phyloP scores from a whole-genome alignment of 1,140 invertebrate genomes.

The Drosophila albomicans region DNA sequence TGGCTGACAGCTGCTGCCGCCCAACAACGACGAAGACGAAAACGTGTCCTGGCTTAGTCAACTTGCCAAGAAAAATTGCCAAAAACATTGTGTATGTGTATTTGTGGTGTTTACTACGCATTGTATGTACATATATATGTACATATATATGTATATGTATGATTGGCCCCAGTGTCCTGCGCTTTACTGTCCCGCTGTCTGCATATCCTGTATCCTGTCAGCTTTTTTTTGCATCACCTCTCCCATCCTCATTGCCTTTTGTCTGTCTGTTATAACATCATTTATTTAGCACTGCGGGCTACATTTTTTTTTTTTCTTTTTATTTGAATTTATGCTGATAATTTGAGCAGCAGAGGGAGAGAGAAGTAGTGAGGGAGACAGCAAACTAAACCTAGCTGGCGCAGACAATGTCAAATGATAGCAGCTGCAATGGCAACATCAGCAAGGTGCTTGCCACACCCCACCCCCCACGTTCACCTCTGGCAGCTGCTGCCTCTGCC shows the following conservation, averaged over 20 bases:
- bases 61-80: slow-evolving; percentile 77
- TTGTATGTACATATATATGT: slow-evolving; percentile 40
- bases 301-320: slow-evolving; percentile 43
- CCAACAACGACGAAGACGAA: slow-evolving; percentile 17
- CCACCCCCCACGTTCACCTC: not conserved
- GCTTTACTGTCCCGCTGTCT: slow-evolving; percentile 16
- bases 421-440: slow-evolving; percentile 39
- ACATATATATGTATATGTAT: slow-evolving; percentile 62
- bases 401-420: slow-evolving; percentile 24
- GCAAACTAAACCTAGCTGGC: slow-evolving; percentile 13
- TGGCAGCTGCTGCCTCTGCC: not conserved
- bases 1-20: slow-evolving; percentile 69
- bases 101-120: not conserved
- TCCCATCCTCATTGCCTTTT: slow-evolving; percentile 23
- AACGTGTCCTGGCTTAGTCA: slow-evolving; percentile 81
- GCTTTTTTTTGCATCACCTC: slow-evolving; percentile 26
- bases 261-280: slow-evolving; percentile 78
- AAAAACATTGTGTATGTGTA: slow-evolving; percentile 29
- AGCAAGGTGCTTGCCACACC: slow-evolving; percentile 31
- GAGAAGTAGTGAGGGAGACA: not conserved
- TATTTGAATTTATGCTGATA: slow-evolving; percentile 83
- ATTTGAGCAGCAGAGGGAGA: slow-evolving; percentile 53
- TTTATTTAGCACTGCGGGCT: slow-evolving; percentile 73
- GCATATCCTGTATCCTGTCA: slow-evolving; percentile 67
- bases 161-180: slow-evolving; percentile 43